Base-by-base conservation (phyloP, 2,113 vertebrate genomes). In the Coracopsis vasa region DNA sequence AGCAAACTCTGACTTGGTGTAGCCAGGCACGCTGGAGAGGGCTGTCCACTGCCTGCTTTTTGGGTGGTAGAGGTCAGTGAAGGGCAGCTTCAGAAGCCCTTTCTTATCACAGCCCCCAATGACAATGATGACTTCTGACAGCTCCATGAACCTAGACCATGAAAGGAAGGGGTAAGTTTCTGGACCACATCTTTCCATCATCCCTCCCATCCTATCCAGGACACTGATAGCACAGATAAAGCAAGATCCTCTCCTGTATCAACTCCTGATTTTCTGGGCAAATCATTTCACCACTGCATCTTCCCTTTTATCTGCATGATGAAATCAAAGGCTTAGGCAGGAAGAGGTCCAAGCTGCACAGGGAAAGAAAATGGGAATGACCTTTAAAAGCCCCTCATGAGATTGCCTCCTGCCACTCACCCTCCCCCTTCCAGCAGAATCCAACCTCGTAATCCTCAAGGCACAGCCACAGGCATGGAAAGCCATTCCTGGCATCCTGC, bases 21-120 rank as follows among this genome's bases (percentile, higher is more conserved):
- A 98, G 33, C 98, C 98, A 1, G 98, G 98, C 28, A 98, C 58
- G 5, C 96, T 98, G 44, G 97, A 79, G n/a, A 98, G 97, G 1
- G 97, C 58, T 8, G 95, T 96, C 98, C 98, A 98, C 64, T 98
- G 94, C 37, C 90, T 95, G 39, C 97, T 98, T 18, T 94, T 94
- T 0, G 98, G 98, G 44, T 98, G 98, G 93, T 98, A 98, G 86
- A 97, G 95, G 9, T 98, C 97, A 0, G 97, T 95, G 51, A 98
- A 98, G 29, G 98, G 98, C 50, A 98, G 95, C 65, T 97, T 98
- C 72, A 97, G 73, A 33, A 98, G 97, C 4, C 98, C 98, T 50
- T 97, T 98, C 78, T 96, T 98, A 77, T 98, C 98, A 13, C 98
- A 98, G 28, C 98, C 98, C 1, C 98, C 98, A 7, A 99, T 97